Evolutionary conservation across 2,888 invertebrate genomes (phyloP), one percentile per base, ranked within the genome.

Genomic region (Aspidapion aeneum): DNA sequence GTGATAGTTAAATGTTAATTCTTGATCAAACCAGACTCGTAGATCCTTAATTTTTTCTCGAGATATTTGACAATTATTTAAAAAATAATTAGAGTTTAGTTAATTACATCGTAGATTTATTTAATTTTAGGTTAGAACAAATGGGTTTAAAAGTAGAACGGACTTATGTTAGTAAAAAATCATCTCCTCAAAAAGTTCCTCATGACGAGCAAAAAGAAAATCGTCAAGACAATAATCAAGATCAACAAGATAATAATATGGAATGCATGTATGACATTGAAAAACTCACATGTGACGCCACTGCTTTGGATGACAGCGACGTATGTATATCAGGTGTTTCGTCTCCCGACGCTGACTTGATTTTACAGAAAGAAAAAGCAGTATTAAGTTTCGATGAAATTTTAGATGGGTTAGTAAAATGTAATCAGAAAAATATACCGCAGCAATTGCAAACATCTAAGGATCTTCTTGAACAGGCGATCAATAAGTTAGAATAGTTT

Each of bases 251-350:
- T 35, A 71, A 72, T 56, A 72, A 71, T 51, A 63, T 71, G 18
- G 64, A 75, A 1, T 74, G 74, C 17, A 72, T 76, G 73, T 76
- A 75, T 54, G 75, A 74, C 60, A 68, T 74, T 21, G 74, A 74
- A 64, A 75, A 75, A 65, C 58, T 73, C 3, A 22, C 66, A 9
- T 71, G 70, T 58, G 73, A 73, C 52, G 73, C 71, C 1, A 68
- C 62, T 9, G 69, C 70, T 5, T 60, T 73, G 18, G 71, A 68
- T 52, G 73, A 72, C 18, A 71, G 71, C 48, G 71, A 73, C 21
- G 59, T 72, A 1, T 65, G 63, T 55, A 66, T 71, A 22, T 63
- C 61, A n/a, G 64, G 70, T 19, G 63, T 70, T 16, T 57, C 66
- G 1, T 71, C 72, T 1, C 65, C 71, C 7, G 73, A 73, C 54